Evolutionary conservation across 2,797 vertebrate species (phyloP).

Genomic region (Sebastes melanostomus): DNA sequence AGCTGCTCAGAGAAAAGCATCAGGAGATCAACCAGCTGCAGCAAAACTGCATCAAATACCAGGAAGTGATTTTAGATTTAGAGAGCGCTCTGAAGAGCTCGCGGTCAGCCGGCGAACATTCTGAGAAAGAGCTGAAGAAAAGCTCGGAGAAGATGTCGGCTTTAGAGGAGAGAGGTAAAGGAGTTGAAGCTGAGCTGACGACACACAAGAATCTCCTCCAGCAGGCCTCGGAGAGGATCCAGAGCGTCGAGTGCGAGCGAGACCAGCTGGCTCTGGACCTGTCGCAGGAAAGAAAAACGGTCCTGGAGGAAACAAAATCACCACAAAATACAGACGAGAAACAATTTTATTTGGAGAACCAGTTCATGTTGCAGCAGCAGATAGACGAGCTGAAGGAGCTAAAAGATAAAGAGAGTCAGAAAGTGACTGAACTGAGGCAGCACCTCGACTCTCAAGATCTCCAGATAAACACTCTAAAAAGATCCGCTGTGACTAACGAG

Average conservation of each 20-base stretch:
- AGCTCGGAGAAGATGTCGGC: constrained; percentile 59
- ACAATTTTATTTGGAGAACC: constrained; percentile 73
- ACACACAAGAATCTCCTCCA: constrained; percentile 66
- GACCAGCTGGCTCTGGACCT: constrained; percentile 73
- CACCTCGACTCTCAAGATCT: constrained; percentile 73
- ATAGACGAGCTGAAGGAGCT: constrained; percentile 67
- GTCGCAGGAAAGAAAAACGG: constrained; percentile 51
- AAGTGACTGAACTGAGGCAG: constrained; percentile 67
- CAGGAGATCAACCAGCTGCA: constrained; percentile 89
- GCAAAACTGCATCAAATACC: constrained; percentile 88
- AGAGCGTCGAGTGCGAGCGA: constrained; percentile 72
- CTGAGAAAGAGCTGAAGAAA: constrained; percentile 76
- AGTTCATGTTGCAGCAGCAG: constrained; percentile 74
- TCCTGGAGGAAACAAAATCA: constrained; percentile 51
- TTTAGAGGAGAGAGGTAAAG: constrained; percentile 63
- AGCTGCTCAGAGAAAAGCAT: constrained; percentile 91
- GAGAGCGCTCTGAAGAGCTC: constrained; percentile 83
- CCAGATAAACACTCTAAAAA: constrained; percentile 79
- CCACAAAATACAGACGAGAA: constrained; percentile 66
- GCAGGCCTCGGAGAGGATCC: constrained; percentile 71
- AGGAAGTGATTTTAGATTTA: constrained; percentile 87
- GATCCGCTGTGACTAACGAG: constrained; percentile 75
- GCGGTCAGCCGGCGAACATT: constrained; percentile 66
- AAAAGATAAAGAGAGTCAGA: constrained; percentile 65
- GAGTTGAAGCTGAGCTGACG: constrained; percentile 70